Percentiles rank a stretch among this genome's conserved stretches.
Conservation (phyloP, 2,888 invertebrate species). For the Lasioglossum vierecki region DNA sequence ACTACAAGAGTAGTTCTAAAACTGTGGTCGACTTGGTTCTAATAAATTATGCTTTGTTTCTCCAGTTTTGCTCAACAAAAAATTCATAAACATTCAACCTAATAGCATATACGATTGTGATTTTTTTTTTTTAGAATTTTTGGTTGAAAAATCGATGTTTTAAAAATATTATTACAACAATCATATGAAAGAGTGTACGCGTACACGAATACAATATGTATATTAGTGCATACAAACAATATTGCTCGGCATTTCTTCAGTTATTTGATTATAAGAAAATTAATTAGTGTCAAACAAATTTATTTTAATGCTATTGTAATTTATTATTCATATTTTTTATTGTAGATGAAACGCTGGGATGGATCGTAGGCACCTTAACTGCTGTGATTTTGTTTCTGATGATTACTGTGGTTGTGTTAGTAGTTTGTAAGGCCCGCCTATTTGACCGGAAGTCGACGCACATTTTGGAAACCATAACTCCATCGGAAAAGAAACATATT, state of each 20-base stretch:
- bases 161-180: no score
- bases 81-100: no score
- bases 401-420: slow-evolving; percentile 79
- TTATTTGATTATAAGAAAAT: not conserved
- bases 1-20: no score
- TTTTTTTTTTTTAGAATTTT: no score
- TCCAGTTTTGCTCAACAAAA: no score
- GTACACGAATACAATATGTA: not conserved
- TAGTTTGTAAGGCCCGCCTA: slow-evolving; percentile 78
- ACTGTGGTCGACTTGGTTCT: no score
- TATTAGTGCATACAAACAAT: not conserved
- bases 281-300: not conserved
- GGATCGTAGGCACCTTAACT: slow-evolving; percentile 82
- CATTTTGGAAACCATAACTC: slow-evolving; percentile 74
- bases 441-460: slow-evolving; percentile 71
- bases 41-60: no score
- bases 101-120: no score
- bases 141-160: no score
- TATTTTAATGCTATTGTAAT: not conserved
- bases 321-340: slow-evolving; percentile 26
- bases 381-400: slow-evolving; percentile 78
- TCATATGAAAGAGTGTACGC: no score
- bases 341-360: slow-evolving; percentile 79
- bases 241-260: not conserved
- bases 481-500: slow-evolving; percentile 50